Conservation (phyloP, 2,797 vertebrate species). For the Coendou prehensilis region DNA sequence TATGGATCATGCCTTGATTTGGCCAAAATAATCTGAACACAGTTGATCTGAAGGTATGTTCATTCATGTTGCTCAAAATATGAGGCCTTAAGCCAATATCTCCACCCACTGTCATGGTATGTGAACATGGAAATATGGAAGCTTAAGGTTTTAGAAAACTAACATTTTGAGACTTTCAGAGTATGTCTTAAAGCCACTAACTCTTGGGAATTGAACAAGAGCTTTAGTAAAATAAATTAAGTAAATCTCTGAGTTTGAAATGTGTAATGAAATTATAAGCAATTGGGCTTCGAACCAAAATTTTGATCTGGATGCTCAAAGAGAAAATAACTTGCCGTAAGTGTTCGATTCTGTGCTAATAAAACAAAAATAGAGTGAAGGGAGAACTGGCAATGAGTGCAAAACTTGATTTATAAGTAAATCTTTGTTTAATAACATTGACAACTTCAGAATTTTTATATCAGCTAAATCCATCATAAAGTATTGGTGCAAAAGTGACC, state of each 20-base stretch:
- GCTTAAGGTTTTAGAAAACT: not conserved
- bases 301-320: not conserved
- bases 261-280: not conserved
- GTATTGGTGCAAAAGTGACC: not conserved
- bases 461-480: not conserved
- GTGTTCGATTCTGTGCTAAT: not conserved
- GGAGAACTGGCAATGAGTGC: not conserved
- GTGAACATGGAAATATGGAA: not conserved
- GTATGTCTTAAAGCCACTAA: not conserved
- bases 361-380: conserved; percentile 3
- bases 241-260: not conserved
- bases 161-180: not conserved
- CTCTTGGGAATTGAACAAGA: not conserved
- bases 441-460: not conserved
- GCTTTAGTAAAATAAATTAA: not conserved
- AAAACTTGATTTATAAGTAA: not conserved
- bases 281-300: not conserved
- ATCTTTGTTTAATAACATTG: not conserved
- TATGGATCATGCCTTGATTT: not conserved
- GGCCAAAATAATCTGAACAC: not conserved
- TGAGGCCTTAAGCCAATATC: not conserved
- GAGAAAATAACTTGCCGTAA: not conserved
- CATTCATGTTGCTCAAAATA: not conserved
- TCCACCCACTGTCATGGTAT: not conserved
- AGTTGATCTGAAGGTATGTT: not conserved